These are phyloP conservation scores for Phrynocephalus versicolor DNA, from an alignment of 2,113 vertebrate genomes.

Conservation along the genomic window DNA sequence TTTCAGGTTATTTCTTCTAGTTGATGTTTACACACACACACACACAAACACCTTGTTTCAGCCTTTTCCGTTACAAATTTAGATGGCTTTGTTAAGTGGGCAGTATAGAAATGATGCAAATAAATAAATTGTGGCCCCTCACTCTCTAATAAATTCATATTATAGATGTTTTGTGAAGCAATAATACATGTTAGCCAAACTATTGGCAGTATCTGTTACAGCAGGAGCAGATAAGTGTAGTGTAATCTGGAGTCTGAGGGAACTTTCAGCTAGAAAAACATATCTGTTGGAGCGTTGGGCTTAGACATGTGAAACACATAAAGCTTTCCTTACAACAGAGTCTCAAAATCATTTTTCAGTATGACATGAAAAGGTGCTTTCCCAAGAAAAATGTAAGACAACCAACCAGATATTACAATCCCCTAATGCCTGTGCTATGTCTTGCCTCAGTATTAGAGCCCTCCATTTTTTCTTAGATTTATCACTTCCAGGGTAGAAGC, in stretches of 20 bases:
- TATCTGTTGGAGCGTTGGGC: no score
- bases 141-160: not conserved
- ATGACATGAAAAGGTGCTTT: not conserved
- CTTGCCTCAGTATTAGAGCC: no score
- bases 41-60: no score
- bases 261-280: not conserved
- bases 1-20: no score
- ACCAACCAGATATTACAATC: no score
- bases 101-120: not conserved
- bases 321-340: not conserved
- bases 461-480: no score
- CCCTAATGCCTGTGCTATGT: no score
- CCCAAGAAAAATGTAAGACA: not conserved
- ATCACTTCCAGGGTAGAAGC: no score
- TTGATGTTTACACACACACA: no score
- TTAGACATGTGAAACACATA: not conserved
- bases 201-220: not conserved
- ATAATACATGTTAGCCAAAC: not conserved
- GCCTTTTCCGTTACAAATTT: no score
- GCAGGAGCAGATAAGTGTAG: no score
- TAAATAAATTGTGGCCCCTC: not conserved
- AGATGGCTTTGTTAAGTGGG: not conserved
- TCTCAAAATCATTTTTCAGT: not conserved
- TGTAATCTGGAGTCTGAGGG: not conserved
- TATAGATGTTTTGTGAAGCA: not conserved